These are phyloP conservation scores for Bombylius major DNA, from an alignment of 2,888 invertebrate species.

Conservation along the genomic window DNA sequence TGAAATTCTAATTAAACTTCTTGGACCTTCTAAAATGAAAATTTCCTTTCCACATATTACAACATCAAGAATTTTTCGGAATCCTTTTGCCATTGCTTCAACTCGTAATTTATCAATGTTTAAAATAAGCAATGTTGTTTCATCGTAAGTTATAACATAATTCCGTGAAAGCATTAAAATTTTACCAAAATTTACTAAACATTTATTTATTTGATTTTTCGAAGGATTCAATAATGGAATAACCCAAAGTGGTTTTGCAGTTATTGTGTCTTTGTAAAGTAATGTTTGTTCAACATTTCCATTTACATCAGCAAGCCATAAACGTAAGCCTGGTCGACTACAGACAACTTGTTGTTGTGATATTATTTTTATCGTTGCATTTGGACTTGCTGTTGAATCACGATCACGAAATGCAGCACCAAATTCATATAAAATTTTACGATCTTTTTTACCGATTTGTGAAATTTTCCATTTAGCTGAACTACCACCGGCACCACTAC, in stretches of 20 bases:
- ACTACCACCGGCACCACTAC: conserved; percentile 22
- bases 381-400: conserved; percentile 1
- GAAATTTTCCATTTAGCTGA: conserved; percentile 46
- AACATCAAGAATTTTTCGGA: conserved; percentile 38
- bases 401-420: conserved; percentile 45
- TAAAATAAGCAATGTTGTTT: conserved; percentile 56
- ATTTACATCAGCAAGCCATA: conserved; percentile 66
- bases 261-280: conserved; percentile 57
- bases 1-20: conserved; percentile 66
- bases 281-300: conserved; percentile 76
- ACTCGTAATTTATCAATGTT: conserved; percentile 57
- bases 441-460: conserved; percentile 77
- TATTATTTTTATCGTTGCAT: not conserved
- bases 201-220: conserved; percentile 15
- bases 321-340: conserved; percentile 66
- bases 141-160: conserved; percentile 61
- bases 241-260: conserved; percentile 44
- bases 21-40: conserved; percentile 67
- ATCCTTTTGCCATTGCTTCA: conserved; percentile 50
- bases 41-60: conserved; percentile 45
- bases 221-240: conserved; percentile 61
- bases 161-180: conserved; percentile 55
- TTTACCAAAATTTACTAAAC: conserved; percentile 43
- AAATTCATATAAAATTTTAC: conserved; percentile 59
- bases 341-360: conserved; percentile 45